Percentiles rank a stretch among this genome's conserved stretches.
Conservation (phyloP, 2,113 vertebrate genomes). For the Carlito syrichta region DNA sequence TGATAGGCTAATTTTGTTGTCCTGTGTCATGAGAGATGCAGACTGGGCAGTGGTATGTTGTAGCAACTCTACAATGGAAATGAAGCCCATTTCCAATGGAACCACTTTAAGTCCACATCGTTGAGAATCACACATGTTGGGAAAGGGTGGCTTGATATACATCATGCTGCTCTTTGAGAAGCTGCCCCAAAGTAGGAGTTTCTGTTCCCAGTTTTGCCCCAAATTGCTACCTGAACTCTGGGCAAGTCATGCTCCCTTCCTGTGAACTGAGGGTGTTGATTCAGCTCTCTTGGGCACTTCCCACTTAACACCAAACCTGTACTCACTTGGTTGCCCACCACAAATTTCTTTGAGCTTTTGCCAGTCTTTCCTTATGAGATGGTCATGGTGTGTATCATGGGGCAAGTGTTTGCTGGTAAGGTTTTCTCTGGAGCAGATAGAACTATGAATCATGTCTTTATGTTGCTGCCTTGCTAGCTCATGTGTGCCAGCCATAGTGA, state of each 20-base stretch:
- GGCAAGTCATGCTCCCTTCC: background rate
- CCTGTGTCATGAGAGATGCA: fast-evolving
- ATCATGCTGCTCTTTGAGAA: background rate
- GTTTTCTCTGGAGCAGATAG: background rate
- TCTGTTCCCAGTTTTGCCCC: background rate
- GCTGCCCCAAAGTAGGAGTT: background rate
- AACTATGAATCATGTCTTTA: fast-evolving
- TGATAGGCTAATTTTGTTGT: fast-evolving
- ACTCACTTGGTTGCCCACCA: fast-evolving
- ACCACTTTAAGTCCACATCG: fast-evolving
- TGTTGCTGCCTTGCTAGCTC: too few relatives aligned
- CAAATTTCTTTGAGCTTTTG: fast-evolving
- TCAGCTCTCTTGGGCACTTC: background rate
- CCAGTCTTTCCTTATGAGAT: background rate
- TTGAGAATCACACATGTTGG: fast-evolving
- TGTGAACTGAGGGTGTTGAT: background rate
- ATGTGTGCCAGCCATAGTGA: fast-evolving
- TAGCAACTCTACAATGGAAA: fast-evolving
- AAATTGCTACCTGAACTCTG: background rate
- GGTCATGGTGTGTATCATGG: fast-evolving
- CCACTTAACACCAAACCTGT: fast-evolving
- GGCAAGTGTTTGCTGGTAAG: background rate
- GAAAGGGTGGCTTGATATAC: fast-evolving
- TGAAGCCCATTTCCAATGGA: background rate
- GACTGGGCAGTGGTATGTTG: fast-evolving